Conservation (phyloP, 2,888 invertebrate genomes). For the Cryptosula pallasiana region DNA sequence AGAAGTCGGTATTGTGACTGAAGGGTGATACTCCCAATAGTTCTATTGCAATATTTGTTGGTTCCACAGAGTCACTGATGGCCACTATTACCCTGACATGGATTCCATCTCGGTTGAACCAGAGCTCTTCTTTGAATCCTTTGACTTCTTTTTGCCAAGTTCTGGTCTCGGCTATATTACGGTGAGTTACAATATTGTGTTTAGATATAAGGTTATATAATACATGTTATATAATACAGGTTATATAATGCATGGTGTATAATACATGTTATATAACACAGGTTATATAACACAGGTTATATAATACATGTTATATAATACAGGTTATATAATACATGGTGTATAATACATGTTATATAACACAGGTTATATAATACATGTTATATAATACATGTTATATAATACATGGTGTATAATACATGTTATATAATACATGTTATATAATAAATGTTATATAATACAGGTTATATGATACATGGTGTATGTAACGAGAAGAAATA, state of each 20-base stretch:
- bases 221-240: not conserved
- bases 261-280: not conserved
- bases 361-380: too few species aligned
- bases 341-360: not conserved
- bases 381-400: not conserved
- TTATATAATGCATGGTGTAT: not conserved
- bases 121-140: slow-evolving; percentile 27
- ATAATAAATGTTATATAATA: too few species aligned
- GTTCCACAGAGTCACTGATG: slow-evolving; percentile 29
- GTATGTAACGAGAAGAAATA: not conserved
- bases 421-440: not conserved
- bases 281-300: not conserved
- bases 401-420: not conserved
- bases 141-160: not conserved
- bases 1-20: too few species aligned
- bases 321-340: not conserved
- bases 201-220: not conserved
- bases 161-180: not conserved
- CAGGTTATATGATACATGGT: not conserved
- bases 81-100: slow-evolving; percentile 32
- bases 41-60: too few species aligned
- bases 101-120: slow-evolving; percentile 32
- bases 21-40: too few species aligned
- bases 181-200: not conserved
- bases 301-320: not conserved